A percentile compares a stretch with the other conserved stretches of the same genome.
Conservation (phyloP, 2,113 vertebrate species). For the Etheostoma cragini region DNA sequence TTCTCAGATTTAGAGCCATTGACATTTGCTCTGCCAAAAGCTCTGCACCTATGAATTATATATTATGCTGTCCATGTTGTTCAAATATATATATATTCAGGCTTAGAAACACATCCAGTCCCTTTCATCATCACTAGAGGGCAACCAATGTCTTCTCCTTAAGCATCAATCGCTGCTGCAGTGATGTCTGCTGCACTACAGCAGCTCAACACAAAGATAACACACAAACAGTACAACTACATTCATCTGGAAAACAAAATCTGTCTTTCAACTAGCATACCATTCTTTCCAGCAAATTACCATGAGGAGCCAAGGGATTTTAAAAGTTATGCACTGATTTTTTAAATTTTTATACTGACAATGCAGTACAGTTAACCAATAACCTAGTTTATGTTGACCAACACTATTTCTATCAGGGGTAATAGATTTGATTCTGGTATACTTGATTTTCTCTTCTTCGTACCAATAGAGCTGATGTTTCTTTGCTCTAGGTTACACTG, state of each 20-base stretch:
- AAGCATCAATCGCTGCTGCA: conserved; percentile 49
- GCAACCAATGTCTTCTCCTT: conserved; percentile 43
- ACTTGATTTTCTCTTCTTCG: conserved; percentile 14
- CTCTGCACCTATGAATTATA: conserved; percentile 32
- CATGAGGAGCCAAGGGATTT: neutral
- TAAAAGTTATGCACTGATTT: conserved; percentile 24
- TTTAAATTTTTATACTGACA: neutral
- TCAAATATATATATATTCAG: neutral
- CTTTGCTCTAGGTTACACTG: conserved; percentile 29
- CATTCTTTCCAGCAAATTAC: neutral
- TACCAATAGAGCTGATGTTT: neutral
- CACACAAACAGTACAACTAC: conserved; percentile 36
- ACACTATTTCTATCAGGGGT: neutral
- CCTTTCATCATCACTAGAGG: conserved; percentile 63
- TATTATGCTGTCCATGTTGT: conserved; percentile 10
- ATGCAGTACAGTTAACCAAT: neutral
- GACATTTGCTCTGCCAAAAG: conserved; percentile 10
- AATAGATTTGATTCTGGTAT: conserved; percentile 21
- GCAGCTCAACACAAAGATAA: conserved; percentile 36
- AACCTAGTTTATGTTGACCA: neutral
- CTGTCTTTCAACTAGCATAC: neutral
- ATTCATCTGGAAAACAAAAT: conserved; percentile 17
- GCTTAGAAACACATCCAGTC: conserved; percentile 5
- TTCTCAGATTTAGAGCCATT: conserved; percentile 7
- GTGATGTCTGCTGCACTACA: conserved; percentile 56